Evolutionary conservation across 2,888 invertebrate genomes (phyloP), one percentile per base, ranked within the genome.

Genomic region (Drosophila aldrichi): DNA sequence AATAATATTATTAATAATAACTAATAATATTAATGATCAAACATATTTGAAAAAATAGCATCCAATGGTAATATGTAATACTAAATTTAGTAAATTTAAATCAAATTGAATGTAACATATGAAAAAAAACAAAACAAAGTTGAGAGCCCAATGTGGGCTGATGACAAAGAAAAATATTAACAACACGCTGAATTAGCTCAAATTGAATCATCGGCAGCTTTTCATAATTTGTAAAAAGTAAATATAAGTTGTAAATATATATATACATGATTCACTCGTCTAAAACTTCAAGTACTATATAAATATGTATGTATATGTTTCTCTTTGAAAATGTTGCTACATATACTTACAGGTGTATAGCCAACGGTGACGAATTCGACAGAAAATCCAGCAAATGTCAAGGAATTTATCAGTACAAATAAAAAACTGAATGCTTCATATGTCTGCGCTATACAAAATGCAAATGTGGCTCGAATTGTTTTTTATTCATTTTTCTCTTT

Each of bases 371-470:
- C 49, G 36, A 60, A 60, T 43, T 22, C 32, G 40, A 32, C 48
- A 25, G 43, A 60, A 65, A 51, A 25, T 12, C n/a, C 40, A n/a
- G 3, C n/a, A 40, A 46, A 44, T 40, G 40, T 74, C 70, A 22
- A 70, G 40, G 57, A 70, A 71, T 48, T 48, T 63, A 22, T n/a
- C 54, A 44, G 16, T 68, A 43, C 43, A 70, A 46, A 64, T 7
- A 8, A 29, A 41, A 41, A 29, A 18, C 14, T 36, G 43, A 36
- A 44, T 70, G 64, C 54, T 56, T 54, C 61, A 44, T 46, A 18
- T 46, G 60, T 46, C 16, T 75, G 80, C 70, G 70, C 63, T 74
- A 54, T 76, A 65, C 52, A 74, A 73, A 67, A 74, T 86, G 81
- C 75, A 77, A 77, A 81, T 83, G 52, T 32, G 29, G 29, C 9